These are phyloP conservation scores for Acromyrmex heyeri DNA, from an alignment of 1,140 invertebrate genomes.

Conservation along the genomic window DNA sequence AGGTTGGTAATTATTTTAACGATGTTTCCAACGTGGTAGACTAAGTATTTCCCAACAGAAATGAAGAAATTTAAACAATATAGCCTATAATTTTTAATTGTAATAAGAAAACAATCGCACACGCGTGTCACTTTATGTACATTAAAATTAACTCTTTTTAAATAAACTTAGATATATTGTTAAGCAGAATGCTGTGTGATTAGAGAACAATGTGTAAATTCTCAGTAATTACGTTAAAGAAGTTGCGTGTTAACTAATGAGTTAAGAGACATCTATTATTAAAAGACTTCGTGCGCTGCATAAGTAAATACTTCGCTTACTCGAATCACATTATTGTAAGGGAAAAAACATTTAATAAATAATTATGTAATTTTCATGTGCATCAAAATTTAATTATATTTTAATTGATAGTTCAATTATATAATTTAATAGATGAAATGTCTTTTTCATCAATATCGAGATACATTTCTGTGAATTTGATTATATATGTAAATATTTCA, in stretches of 20 bases:
- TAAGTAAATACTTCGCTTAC: neutral
- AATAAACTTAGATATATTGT: neutral
- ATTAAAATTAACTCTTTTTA: neutral
- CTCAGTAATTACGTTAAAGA: slow-evolving; percentile 36
- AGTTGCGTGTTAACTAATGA: slow-evolving; percentile 10
- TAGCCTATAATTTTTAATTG: neutral
- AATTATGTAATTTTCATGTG: neutral
- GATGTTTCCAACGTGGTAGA: neutral
- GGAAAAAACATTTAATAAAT: slow-evolving; percentile 6
- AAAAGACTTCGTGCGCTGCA: neutral
- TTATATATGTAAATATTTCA: neutral
- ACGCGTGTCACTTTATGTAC: neutral
- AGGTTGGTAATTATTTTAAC: slow-evolving; percentile 22
- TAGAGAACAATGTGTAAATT: slow-evolving; percentile 17
- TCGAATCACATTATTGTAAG: neutral
- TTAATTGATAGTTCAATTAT: neutral
- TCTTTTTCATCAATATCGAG: neutral
- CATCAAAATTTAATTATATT: slow-evolving; percentile 5
- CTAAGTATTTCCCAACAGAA: neutral
- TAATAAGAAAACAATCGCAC: neutral
- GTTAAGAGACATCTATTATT: neutral
- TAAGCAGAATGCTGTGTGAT: neutral
- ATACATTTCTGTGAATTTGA: neutral
- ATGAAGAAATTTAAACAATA: slow-evolving; percentile 10
- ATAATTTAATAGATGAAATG: neutral